Evolutionary conservation across 1,140 invertebrate genomes (phyloP).

Genomic region (Drosophila eugracilis): DNA sequence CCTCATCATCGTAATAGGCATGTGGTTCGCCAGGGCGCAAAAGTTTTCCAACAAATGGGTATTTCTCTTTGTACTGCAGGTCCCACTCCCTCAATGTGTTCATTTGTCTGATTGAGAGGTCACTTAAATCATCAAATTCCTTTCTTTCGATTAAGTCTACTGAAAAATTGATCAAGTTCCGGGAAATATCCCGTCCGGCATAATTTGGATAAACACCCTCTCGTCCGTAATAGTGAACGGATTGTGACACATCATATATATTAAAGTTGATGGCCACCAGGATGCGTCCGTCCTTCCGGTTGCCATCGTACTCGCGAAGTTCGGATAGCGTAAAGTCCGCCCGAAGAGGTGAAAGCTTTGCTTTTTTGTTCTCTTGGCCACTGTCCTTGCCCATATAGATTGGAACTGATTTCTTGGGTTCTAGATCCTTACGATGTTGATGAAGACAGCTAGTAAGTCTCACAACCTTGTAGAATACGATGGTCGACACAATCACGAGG

Average conservation of each 20-base stretch:
- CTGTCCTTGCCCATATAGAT: not conserved
- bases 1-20: constrained; percentile 31
- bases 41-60: constrained; percentile 47
- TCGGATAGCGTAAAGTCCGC: constrained; percentile 54
- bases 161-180: constrained; percentile 51
- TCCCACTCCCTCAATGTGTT: constrained; percentile 50
- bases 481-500: constrained; percentile 45
- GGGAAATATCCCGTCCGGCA: constrained; percentile 56
- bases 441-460: constrained; percentile 26
- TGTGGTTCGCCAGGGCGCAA: constrained; percentile 11
- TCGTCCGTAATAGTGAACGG: constrained; percentile 52
- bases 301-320: constrained; percentile 46
- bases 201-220: constrained; percentile 52
- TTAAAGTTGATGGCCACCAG: constrained; percentile 56
- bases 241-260: constrained; percentile 54
- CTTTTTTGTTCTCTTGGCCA: not conserved
- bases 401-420: not conserved
- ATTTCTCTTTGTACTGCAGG: constrained; percentile 43
- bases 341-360: constrained; percentile 4
- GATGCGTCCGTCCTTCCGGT: constrained; percentile 46
- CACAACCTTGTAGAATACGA: constrained; percentile 56
- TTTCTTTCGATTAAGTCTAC: constrained; percentile 1
- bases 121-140: constrained; percentile 49
- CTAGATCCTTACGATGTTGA: not conserved
- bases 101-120: constrained; percentile 40